Base-by-base conservation (phyloP, 2,113 vertebrate genomes). In the Dasypus novemcinctus region DNA sequence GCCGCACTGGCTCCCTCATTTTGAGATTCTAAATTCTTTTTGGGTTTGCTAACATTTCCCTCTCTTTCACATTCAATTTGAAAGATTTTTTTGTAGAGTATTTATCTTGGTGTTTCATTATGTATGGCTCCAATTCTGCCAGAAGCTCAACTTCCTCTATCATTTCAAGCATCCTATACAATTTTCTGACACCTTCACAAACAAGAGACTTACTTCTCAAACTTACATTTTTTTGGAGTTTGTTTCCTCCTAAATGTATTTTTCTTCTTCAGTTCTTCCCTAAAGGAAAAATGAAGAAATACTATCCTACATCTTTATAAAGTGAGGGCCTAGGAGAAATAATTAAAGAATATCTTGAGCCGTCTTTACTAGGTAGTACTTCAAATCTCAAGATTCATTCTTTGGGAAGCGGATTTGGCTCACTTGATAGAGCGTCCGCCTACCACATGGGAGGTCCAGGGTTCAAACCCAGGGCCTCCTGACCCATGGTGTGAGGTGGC, bases 171-270 rank as follows among this genome's bases (percentile, higher is more conserved):
- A 41, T 15, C 8, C 9, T 20, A 41, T 17, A 79, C 17, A 57
- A 64, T 71, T 93, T 93, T 81, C 81, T 80, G 91, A 36, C 46
- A 80, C 38, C 36, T 64, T 59, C 54, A 57, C 21, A 82, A 82
- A 93, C 49, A 94, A 91, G 36, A 95, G 13, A 36, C 43, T 41
- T 69, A 79, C 75, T 93, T 91, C 59, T 83, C 92, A 93, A 83
- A 57, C 66, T 91, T 91, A 9, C 4, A 46, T 76, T n/a, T 83
- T 66, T 83, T 31, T 36, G 31, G 11, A 71, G 20, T 81, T 43
- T 86, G 46, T 11, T 79, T 66, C 23, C 90, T 85, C 78, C 54
- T 71, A 41, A 75, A 74, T 75, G 9, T 38, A 61, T 59, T 91
- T 94, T 90, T 86, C n/a, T 31, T 86, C 63, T 68, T 76, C n/a